Evolutionary conservation across 2,113 vertebrate species (phyloP), one percentile per base, ranked within the genome.

Genomic region (Corydoras maculifer): DNA sequence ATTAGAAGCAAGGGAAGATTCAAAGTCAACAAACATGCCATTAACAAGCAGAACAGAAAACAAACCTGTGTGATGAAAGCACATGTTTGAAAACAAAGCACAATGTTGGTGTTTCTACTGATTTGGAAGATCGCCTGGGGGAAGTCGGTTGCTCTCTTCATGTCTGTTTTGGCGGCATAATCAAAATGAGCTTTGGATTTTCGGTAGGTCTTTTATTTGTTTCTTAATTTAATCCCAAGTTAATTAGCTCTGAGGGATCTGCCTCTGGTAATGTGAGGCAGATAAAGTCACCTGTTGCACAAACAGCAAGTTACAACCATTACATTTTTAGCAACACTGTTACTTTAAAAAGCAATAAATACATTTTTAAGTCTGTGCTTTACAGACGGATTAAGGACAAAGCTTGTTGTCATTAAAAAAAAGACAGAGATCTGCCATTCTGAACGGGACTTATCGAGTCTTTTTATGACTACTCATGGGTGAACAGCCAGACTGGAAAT

Each of bases 171-270:
- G 29, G 50, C 60, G 58, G 32, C 25, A 49, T 64, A 77, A 72
- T 74, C 65, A 55, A 75, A 43, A 62, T 68, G 11, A 68, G 62
- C 72, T 71, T 53, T 70, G 51, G 64, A 76, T 58, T 65, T 66
- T n/a, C 18, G 48, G 25, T 10, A 51, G 70, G 43, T 77, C 59
- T 69, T 68, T 59, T 58, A 61, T 73, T 65, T 71, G 70, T 57
- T 31, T 57, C 57, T 71, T 70, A 70, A 78, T 75, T 77, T n/a
- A 9, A 60, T 75, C 61, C 73, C 58, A 69, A 73, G 73, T 80
- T 75, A 77, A 77, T 80, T 75, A 80, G 69, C 67, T 70, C 25
- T 51, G 31, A 65, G 67, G 57, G 73, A 75, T 54, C 61, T 65
- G 73, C 69, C 50, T 63, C 35, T 14, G 29, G 73, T 70, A 77